phyloP scores from a whole-genome alignment of 37 sponge, comb jelly and placozoan species.

The Hexactinellida sp. region DNA sequence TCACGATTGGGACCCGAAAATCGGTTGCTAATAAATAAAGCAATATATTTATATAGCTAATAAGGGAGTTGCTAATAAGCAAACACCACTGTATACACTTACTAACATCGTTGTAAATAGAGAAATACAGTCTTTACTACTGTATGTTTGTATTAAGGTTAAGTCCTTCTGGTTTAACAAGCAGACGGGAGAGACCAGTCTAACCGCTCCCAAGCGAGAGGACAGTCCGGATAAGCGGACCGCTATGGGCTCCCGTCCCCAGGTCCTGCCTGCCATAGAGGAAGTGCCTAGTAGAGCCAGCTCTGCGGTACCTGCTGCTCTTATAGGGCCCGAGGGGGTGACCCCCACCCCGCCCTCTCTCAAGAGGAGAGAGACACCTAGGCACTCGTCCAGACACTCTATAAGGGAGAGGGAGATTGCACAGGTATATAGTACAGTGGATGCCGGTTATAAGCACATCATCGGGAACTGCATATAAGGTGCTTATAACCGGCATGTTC shows the following conservation, averaged over 20 bases:
- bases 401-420: neutral
- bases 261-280: neutral
- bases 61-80: too few species aligned
- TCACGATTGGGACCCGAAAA: too few species aligned
- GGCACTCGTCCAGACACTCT: neutral
- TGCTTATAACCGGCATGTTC: too few species aligned
- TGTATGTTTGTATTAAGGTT: too few species aligned
- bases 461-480: too few species aligned
- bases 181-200: neutral
- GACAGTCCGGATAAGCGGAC: neutral
- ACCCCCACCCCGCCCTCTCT: neutral
- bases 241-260: neutral
- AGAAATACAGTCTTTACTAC: too few species aligned
- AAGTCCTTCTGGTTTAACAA: conserved; percentile 3
- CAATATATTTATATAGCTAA: too few species aligned
- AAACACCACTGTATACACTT: too few species aligned
- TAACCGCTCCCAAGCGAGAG: neutral
- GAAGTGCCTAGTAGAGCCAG: neutral
- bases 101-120: too few species aligned
- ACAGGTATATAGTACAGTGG: neutral
- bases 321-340: neutral
- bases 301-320: neutral
- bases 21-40: too few species aligned
- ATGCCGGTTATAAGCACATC: too few species aligned
- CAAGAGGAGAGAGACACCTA: neutral